Percentiles rank a stretch among this genome's conserved stretches.
These are phyloP conservation scores for Papilio machaon DNA, from an alignment of 1,140 invertebrate species.

Conservation along the genomic window DNA sequence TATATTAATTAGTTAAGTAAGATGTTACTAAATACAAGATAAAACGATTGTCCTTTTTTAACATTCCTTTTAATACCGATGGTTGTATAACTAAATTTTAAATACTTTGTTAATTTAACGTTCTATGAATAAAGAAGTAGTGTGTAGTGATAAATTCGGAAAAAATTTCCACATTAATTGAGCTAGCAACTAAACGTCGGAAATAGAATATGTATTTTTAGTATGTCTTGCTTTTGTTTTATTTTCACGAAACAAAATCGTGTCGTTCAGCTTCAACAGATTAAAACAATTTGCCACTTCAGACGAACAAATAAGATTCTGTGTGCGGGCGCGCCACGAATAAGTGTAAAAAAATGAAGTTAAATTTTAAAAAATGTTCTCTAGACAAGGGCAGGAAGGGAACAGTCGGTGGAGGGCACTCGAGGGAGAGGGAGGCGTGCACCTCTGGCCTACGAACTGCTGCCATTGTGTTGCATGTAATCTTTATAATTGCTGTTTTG, in stretches of 20 bases:
- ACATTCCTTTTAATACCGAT: background rate
- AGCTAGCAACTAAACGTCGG: background rate
- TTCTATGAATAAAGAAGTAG: too few relatives aligned
- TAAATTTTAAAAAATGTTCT: conserved; percentile 52
- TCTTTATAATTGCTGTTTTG: conserved; percentile 33
- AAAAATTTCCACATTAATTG: background rate
- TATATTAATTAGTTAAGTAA: conserved; percentile 17
- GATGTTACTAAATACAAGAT: conserved; percentile 11
- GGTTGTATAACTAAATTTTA: background rate
- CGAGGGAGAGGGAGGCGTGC: conserved; percentile 60
- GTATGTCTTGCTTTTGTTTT: background rate
- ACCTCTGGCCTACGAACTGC: conserved; percentile 42
- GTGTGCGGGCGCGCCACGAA: conserved; percentile 21
- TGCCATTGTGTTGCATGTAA: conserved; percentile 24
- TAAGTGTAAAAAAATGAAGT: conserved; percentile 47
- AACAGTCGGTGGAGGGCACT: conserved; percentile 69
- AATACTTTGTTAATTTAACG: background rate
- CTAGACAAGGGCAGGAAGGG: conserved; percentile 57
- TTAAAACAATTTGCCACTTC: conserved; percentile 39
- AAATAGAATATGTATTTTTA: background rate
- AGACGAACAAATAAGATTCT: conserved; percentile 32
- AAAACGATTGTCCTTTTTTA: background rate
- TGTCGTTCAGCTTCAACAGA: background rate
- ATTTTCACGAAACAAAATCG: conserved; percentile 5
- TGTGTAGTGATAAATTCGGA: too few relatives aligned